Conservation (phyloP, 2,888 invertebrate species). For the Pseudanteris insignis region DNA sequence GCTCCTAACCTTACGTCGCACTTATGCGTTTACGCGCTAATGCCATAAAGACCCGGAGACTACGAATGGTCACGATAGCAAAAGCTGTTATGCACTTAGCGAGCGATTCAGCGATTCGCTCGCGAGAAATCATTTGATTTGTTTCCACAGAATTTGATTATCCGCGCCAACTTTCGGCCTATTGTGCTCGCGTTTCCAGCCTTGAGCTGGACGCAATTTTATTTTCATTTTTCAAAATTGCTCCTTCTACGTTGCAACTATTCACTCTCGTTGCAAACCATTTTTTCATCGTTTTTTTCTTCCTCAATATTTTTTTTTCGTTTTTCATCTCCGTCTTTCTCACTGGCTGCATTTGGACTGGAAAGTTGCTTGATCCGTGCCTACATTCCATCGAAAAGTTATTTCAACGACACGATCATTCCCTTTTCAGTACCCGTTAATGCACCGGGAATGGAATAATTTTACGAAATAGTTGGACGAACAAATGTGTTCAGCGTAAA, state of each 20-base stretch:
- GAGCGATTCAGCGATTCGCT: conserved; percentile 11
- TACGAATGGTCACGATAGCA: conserved; percentile 34
- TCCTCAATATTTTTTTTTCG: too few relatives aligned
- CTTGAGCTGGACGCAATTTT: too few relatives aligned
- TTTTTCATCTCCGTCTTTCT: too few relatives aligned
- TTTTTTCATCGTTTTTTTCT: too few relatives aligned
- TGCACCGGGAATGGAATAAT: too few relatives aligned
- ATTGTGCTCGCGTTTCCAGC: conserved; percentile 1
- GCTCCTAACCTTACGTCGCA: conserved; percentile 46
- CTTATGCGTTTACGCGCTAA: conserved; percentile 53
- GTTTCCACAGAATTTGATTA: conserved; percentile 4
- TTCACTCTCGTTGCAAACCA: too few relatives aligned
- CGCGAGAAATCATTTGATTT: conserved; percentile 16
- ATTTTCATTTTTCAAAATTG: too few relatives aligned
- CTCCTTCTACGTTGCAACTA: too few relatives aligned
- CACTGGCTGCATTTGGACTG: neutral
- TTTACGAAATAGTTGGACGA: too few relatives aligned
- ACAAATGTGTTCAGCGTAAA: too few relatives aligned
- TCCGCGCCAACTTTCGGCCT: neutral
- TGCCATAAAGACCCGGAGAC: conserved; percentile 47
- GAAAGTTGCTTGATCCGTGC: neutral
- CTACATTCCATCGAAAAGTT: neutral
- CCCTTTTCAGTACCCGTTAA: too few relatives aligned
- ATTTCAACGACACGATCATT: neutral
- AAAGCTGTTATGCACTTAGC: conserved; percentile 14